Conservation (phyloP, 1,140 invertebrate species). For the Mycetomoellerius zeteki region DNA sequence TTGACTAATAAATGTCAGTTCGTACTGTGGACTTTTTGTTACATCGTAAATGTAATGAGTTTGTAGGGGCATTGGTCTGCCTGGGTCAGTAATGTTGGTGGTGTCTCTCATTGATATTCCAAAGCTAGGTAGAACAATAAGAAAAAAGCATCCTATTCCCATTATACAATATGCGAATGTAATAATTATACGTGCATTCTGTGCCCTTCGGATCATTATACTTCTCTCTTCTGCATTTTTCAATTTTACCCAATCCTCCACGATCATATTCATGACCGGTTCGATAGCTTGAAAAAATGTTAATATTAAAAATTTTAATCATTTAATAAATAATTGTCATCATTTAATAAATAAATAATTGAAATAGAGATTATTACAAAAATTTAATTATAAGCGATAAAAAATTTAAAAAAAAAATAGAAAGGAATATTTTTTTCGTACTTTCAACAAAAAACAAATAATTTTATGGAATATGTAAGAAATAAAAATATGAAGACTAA, state of each 20-base stretch:
- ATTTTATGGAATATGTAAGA: too few species aligned
- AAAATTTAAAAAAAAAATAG: background rate
- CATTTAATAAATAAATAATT: background rate
- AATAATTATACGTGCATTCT: background rate
- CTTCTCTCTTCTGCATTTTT: slow-evolving; percentile 4
- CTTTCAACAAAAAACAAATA: too few species aligned
- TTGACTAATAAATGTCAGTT: slow-evolving; percentile 22
- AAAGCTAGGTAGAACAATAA: background rate
- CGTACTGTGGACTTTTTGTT: slow-evolving; percentile 17
- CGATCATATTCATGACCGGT: slow-evolving; percentile 5
- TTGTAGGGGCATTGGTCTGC: background rate
- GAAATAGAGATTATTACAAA: background rate
- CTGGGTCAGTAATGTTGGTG: slow-evolving; percentile 1
- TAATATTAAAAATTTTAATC: background rate
- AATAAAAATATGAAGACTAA: too few species aligned
- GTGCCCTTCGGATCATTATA: slow-evolving; percentile 21
- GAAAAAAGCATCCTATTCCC: background rate
- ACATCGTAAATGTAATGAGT: slow-evolving; percentile 22
- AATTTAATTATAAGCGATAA: background rate
- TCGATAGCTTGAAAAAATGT: slow-evolving; percentile 19
- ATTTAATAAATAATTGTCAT: background rate
- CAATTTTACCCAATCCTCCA: slow-evolving; percentile 11
- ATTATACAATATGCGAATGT: background rate
- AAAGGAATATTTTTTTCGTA: background rate
- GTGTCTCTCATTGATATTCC: slow-evolving; percentile 19